phyloP scores from a whole-genome alignment of 2,113 vertebrate species.

The Piaya cayana region DNA sequence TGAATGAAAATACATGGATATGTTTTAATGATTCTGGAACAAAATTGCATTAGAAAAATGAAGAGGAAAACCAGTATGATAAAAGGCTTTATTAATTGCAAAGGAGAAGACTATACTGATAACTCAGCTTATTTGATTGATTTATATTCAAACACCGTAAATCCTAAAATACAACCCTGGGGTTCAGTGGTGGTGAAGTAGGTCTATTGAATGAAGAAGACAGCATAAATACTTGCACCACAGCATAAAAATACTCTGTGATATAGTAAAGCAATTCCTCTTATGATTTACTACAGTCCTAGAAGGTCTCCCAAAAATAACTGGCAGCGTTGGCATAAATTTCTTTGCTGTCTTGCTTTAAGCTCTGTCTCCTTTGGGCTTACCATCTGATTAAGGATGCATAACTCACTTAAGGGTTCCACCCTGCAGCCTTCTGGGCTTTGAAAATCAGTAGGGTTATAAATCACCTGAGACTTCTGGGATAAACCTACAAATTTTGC shows the following conservation, averaged over 20 bases:
- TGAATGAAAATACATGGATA: not conserved
- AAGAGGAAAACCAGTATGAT: not conserved
- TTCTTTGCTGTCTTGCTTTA: not conserved
- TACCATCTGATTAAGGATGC: not conserved
- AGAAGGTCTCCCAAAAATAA: not conserved
- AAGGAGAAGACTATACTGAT: not conserved
- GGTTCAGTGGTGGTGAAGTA: not conserved
- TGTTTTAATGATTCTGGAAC: not conserved
- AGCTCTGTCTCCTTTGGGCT: not conserved
- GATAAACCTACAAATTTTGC: not conserved
- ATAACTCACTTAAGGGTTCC: not conserved
- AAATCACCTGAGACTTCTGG: not conserved
- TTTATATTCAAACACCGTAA: not conserved
- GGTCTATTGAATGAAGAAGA: not conserved
- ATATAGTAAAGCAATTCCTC: slow-evolving; percentile 1
- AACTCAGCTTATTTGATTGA: not conserved
- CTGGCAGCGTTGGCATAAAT: not conserved
- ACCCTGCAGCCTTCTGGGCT: not conserved
- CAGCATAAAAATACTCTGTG: not conserved
- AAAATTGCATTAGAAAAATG: not conserved
- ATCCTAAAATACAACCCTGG: not conserved
- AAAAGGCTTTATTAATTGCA: not conserved
- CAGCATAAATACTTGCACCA: not conserved
- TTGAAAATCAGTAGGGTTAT: not conserved
- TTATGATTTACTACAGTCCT: slow-evolving; percentile 4